A percentile compares a stretch with the other conserved stretches of the same genome.
Conservation (phyloP, 2,797 vertebrate species). For the Gadopsis marmoratus region DNA sequence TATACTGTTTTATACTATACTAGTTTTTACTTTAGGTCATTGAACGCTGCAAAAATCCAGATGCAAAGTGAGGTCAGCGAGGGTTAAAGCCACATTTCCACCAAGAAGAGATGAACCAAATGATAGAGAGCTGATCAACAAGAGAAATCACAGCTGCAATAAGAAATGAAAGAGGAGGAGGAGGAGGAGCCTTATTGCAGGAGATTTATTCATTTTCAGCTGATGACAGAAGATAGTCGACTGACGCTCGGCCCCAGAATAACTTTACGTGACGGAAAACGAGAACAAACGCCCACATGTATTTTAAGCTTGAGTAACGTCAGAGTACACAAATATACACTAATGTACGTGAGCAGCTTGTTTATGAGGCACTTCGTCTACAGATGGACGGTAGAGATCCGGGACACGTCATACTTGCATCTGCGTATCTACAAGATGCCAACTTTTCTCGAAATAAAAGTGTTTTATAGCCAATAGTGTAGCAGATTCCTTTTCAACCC, state of each 20-base stretch:
- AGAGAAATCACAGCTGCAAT: not conserved
- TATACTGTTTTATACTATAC: too few relatives aligned
- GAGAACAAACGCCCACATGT: not conserved
- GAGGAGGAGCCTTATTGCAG: not conserved
- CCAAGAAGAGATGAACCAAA: not conserved
- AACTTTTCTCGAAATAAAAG: too few relatives aligned
- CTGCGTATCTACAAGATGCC: too few relatives aligned
- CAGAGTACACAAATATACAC: not conserved
- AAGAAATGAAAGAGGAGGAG: not conserved
- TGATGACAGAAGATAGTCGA: constrained; percentile 10
- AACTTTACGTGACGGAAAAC: not conserved
- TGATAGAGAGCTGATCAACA: not conserved
- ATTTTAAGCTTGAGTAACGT: not conserved
- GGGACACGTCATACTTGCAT: too few relatives aligned
- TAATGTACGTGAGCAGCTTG: not conserved
- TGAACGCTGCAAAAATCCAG: not conserved
- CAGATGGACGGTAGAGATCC: not conserved
- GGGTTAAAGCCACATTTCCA: not conserved
- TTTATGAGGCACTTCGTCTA: not conserved
- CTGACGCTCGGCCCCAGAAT: not conserved
- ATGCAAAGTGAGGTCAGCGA: not conserved
- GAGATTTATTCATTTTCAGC: not conserved
- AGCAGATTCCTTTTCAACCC: too few relatives aligned
- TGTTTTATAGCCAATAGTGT: too few relatives aligned
- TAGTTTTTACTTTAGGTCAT: not conserved